These are phyloP conservation scores for Drosophila setosimentum DNA, from an alignment of 2,888 invertebrate species.

Conservation along the genomic window DNA sequence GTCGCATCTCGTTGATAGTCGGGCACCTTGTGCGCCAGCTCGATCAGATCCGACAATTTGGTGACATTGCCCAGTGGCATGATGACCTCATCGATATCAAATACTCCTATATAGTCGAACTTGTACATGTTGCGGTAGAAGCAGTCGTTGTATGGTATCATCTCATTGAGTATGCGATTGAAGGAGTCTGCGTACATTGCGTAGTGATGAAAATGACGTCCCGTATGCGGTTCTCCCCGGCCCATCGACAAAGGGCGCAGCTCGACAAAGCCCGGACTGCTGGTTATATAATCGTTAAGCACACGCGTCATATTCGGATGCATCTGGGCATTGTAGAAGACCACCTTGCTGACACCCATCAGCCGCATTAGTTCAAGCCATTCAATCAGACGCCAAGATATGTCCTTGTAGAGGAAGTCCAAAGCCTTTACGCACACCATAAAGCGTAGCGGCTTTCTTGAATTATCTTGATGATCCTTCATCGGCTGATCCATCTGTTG, in stretches of 20 bases:
- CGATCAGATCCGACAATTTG: conserved; percentile 92
- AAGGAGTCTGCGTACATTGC: conserved; percentile 94
- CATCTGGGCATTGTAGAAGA: conserved; percentile 94
- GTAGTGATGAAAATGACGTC: conserved; percentile 93
- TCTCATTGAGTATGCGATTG: conserved; percentile 96
- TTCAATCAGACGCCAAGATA: conserved; percentile 94
- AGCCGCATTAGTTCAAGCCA: conserved; percentile 96
- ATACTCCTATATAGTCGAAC: conserved; percentile 93
- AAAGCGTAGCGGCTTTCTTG: conserved; percentile 11
- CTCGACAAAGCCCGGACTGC: conserved; percentile 87
- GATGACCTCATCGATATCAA: conserved; percentile 97
- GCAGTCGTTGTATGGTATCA: conserved; percentile 98
- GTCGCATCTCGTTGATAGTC: conserved; percentile 86
- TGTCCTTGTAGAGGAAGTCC: conserved; percentile 95
- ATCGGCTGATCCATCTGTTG: background rate
- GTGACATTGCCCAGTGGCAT: conserved; percentile 90
- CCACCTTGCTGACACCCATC: conserved; percentile 95
- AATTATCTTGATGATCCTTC: background rate
- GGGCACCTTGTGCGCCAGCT: conserved; percentile 85
- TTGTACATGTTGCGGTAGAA: conserved; percentile 95
- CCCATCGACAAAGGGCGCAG: conserved; percentile 93
- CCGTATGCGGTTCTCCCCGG: conserved; percentile 94
- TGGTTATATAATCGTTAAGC: conserved; percentile 87
- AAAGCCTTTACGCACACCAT: conserved; percentile 87
- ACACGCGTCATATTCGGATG: conserved; percentile 96